Percentiles rank a stretch among this genome's conserved stretches.
These are phyloP conservation scores for Ochotona curzoniae DNA, from an alignment of 2,113 vertebrate genomes.

Conservation along the genomic window DNA sequence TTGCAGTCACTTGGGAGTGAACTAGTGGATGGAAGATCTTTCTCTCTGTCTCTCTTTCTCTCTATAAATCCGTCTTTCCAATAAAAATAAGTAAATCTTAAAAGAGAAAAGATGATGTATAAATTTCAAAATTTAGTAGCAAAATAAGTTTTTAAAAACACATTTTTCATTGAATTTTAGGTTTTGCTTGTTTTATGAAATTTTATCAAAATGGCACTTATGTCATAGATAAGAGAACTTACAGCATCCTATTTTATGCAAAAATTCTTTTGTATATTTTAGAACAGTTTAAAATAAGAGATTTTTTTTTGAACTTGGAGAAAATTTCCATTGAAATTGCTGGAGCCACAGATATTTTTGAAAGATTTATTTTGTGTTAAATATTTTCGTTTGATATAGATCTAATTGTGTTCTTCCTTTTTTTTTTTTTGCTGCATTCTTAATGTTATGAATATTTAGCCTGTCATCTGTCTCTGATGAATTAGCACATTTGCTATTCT, in stretches of 20 bases:
- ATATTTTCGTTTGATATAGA: slow-evolving; percentile 35
- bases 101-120: too few relatives aligned
- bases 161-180: too few relatives aligned
- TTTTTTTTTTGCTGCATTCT: neutral
- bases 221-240: neutral
- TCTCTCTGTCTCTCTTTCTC: too few relatives aligned
- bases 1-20: too few relatives aligned
- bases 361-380: slow-evolving; percentile 10
- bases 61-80: too few relatives aligned
- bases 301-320: neutral
- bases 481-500: neutral
- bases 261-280: neutral
- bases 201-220: neutral
- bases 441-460: neutral
- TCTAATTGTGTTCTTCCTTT: neutral
- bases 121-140: too few relatives aligned
- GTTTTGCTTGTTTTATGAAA: neutral
- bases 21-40: too few relatives aligned
- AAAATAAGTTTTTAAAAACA: too few relatives aligned
- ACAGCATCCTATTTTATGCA: neutral
- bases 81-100: too few relatives aligned
- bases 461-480: slow-evolving; percentile 13
- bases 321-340: neutral
- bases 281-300: slow-evolving; percentile 17
- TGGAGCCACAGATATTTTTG: neutral